Percentiles rank a stretch among this genome's conserved stretches.
phyloP scores from a whole-genome alignment of 2,797 vertebrate species.

The Poeciliopsis paucimaculata region DNA sequence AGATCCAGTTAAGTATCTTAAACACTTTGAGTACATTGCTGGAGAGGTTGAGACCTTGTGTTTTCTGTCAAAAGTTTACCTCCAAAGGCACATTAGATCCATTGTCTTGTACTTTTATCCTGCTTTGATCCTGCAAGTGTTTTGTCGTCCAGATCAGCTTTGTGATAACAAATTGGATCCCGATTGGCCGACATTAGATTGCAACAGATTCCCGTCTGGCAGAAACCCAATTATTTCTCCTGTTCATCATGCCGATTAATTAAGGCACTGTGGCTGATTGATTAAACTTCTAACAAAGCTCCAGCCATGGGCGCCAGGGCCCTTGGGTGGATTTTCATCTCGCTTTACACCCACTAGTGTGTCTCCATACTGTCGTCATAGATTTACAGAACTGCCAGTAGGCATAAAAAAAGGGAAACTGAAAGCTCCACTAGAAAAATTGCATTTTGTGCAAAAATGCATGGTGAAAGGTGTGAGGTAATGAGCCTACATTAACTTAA shows the following conservation, averaged over 20 bases:
- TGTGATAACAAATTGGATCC: conserved; percentile 56
- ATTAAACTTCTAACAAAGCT: conserved; percentile 73
- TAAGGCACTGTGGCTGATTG: conserved; percentile 73
- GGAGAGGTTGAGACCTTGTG: conserved; percentile 15
- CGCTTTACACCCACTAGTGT: conserved; percentile 37
- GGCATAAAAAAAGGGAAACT: conserved; percentile 8
- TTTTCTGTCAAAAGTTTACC: conserved; percentile 25
- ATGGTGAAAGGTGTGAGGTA: neutral
- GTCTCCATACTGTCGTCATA: conserved; percentile 48
- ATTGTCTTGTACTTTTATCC: conserved; percentile 55
- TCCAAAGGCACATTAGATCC: conserved; percentile 37
- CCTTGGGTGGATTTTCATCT: conserved; percentile 55
- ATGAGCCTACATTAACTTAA: neutral
- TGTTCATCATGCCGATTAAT: conserved; percentile 76
- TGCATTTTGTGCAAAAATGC: neutral
- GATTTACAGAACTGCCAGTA: conserved; percentile 32
- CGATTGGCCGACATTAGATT: conserved; percentile 70
- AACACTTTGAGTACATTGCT: conserved; percentile 1
- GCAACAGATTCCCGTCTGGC: conserved; percentile 73
- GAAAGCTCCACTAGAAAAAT: conserved; percentile 23
- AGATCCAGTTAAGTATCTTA: conserved; percentile 31
- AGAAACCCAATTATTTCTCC: conserved; percentile 78
- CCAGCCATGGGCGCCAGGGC: conserved; percentile 36
- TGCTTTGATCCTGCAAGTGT: conserved; percentile 55
- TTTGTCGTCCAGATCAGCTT: conserved; percentile 60